A percentile compares a stretch with the other conserved stretches of the same genome.
Evolutionary conservation across 2,113 vertebrate genomes (phyloP).

Genomic region (Hemiscyllium ocellatum): DNA sequence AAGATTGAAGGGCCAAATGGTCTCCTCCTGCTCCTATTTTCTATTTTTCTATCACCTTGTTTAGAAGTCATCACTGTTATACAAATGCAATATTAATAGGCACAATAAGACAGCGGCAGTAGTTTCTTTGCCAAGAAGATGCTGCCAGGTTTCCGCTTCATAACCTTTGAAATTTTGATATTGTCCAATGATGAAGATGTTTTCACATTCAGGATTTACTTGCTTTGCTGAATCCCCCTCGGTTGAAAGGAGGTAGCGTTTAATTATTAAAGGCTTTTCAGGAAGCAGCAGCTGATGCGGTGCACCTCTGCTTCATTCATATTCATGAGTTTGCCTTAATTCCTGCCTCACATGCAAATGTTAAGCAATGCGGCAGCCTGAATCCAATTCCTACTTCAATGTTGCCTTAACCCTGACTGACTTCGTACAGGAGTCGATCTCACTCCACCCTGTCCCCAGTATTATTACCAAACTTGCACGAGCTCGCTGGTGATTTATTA

Average conservation of each 20-base stretch:
- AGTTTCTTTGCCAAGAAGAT: not conserved
- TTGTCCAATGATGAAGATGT: constrained; percentile 24
- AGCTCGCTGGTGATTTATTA: not conserved
- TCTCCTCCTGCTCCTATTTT: too few relatives aligned
- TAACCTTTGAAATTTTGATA: constrained; percentile 8
- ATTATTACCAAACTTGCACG: not conserved
- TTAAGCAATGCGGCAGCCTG: not conserved
- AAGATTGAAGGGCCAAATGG: too few relatives aligned
- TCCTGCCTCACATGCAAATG: constrained; percentile 30
- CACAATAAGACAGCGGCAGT: not conserved
- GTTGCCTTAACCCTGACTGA: constrained; percentile 25
- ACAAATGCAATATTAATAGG: not conserved
- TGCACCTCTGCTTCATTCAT: constrained; percentile 15
- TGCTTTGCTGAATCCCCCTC: constrained; percentile 14
- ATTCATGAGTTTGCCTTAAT: constrained; percentile 24
- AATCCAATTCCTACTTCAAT: constrained; percentile 27
- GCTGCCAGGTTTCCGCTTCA: not conserved
- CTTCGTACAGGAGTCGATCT: not conserved
- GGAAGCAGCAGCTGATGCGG: not conserved
- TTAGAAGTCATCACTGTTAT: not conserved
- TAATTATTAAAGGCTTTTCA: constrained; percentile 23
- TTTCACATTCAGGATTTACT: constrained; percentile 25
- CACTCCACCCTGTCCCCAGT: not conserved
- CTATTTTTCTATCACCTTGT: not conserved
- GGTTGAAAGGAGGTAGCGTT: not conserved